phyloP scores from a whole-genome alignment of 2,888 invertebrate species.

The Acanthosepion esculentum region DNA sequence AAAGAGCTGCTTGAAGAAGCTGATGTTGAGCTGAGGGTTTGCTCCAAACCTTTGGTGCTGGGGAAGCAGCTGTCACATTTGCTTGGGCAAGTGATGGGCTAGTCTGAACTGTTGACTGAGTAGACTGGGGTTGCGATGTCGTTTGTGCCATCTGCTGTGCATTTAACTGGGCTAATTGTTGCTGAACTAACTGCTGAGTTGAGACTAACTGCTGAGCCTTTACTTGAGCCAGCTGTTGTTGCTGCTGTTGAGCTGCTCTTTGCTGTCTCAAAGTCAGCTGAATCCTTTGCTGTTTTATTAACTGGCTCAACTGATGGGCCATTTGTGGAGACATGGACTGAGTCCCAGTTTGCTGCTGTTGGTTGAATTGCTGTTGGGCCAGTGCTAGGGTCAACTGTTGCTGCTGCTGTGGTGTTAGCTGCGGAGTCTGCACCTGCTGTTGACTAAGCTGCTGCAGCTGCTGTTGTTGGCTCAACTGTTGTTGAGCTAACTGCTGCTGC shows the following conservation, averaged over 20 bases:
- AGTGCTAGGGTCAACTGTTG: background rate
- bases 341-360: slow-evolving; percentile 3
- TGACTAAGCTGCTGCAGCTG: slow-evolving; percentile 36
- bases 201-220: slow-evolving; percentile 35
- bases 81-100: background rate
- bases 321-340: slow-evolving; percentile 36
- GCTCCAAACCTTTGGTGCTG: background rate
- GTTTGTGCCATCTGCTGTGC: slow-evolving; percentile 23
- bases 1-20: slow-evolving; percentile 39
- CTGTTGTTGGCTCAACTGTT: slow-evolving; percentile 36
- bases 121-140: background rate
- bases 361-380: background rate
- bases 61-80: background rate
- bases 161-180: slow-evolving; percentile 25
- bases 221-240: slow-evolving; percentile 8
- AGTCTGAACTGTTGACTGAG: background rate
- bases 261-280: background rate
- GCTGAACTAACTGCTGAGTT: background rate
- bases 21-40: background rate
- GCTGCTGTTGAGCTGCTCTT: slow-evolving; percentile 2
- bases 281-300: slow-evolving; percentile 38
- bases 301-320: background rate
- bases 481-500: slow-evolving; percentile 25
- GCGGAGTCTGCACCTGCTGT: slow-evolving; percentile 11
- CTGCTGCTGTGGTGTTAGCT: slow-evolving; percentile 25